Percentiles rank a stretch among this genome's conserved stretches.
phyloP scores from a whole-genome alignment of 1,140 invertebrate genomes.

The Tetramorium alpestre region DNA sequence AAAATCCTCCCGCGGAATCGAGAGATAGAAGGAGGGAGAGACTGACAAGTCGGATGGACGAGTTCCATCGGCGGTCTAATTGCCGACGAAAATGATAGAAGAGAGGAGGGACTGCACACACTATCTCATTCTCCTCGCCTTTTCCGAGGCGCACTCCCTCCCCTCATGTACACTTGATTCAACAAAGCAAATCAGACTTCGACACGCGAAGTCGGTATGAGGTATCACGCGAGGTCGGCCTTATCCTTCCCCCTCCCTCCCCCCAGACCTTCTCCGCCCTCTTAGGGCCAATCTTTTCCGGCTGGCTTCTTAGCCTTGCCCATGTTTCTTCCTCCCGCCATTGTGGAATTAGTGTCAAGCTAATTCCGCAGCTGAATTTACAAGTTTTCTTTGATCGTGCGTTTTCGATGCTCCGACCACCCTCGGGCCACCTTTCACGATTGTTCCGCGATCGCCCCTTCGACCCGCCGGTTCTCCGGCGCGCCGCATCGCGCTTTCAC shows the following conservation, averaged over 20 bases:
- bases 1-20: conserved; percentile 19
- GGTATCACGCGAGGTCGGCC: conserved; percentile 82
- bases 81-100: conserved; percentile 70
- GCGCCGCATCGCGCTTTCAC: conserved; percentile 26
- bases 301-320: conserved; percentile 64
- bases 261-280: neutral
- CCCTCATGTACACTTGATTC: conserved; percentile 83
- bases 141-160: conserved; percentile 43
- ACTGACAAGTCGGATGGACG: conserved; percentile 51
- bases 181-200: conserved; percentile 86
- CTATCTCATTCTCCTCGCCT: conserved; percentile 72
- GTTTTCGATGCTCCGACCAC: conserved; percentile 19
- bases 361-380: conserved; percentile 68
- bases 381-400: conserved; percentile 66
- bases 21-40: neutral
- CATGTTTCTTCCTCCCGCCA: neutral
- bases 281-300: conserved; percentile 64
- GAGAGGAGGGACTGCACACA: conserved; percentile 65
- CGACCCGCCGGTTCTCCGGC: neutral
- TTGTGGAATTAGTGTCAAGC: conserved; percentile 66
- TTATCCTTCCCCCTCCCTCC: neutral
- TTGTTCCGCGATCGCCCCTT: neutral
- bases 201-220: conserved; percentile 84
- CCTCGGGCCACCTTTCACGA: neutral
- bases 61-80: conserved; percentile 68